Evolutionary conservation across 2,888 invertebrate genomes (phyloP).

Genomic region (Metellina segmentata): DNA sequence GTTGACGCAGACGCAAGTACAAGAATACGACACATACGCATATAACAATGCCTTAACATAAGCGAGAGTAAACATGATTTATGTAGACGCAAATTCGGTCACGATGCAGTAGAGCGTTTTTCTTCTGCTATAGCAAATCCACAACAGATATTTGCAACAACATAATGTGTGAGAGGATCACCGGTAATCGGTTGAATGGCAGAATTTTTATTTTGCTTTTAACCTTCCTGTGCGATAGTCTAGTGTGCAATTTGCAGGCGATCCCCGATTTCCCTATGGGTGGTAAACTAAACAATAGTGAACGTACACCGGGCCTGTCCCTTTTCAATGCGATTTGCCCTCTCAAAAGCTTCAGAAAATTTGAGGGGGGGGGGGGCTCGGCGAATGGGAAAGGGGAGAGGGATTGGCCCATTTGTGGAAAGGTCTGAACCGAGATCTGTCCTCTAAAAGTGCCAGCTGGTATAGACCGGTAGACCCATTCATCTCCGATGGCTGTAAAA

Average conservation of each 20-base stretch:
- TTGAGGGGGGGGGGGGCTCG: constrained; percentile 40
- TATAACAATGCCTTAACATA: no score
- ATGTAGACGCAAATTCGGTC: no score
- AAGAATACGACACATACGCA: no score
- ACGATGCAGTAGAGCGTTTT: no score
- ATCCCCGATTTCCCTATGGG: constrained; percentile 35
- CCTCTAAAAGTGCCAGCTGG: constrained; percentile 53
- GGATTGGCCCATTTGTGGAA: constrained; percentile 56
- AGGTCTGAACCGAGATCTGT: constrained; percentile 8
- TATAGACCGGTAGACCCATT: background rate
- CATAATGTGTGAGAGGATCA: no score
- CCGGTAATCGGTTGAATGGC: no score
- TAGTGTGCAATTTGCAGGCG: background rate
- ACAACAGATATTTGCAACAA: no score
- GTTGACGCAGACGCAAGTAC: no score
- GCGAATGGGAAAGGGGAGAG: background rate
- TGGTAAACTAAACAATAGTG: constrained; percentile 72
- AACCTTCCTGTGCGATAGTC: no score
- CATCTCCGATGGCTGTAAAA: constrained; percentile 3
- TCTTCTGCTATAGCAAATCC: no score
- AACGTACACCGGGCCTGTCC: constrained; percentile 49
- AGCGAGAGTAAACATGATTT: no score
- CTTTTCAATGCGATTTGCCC: constrained; percentile 61
- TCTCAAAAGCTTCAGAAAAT: constrained; percentile 63
- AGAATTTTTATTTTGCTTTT: no score